Conservation (phyloP, 2,888 invertebrate genomes). For the Drosophila testacea region DNA sequence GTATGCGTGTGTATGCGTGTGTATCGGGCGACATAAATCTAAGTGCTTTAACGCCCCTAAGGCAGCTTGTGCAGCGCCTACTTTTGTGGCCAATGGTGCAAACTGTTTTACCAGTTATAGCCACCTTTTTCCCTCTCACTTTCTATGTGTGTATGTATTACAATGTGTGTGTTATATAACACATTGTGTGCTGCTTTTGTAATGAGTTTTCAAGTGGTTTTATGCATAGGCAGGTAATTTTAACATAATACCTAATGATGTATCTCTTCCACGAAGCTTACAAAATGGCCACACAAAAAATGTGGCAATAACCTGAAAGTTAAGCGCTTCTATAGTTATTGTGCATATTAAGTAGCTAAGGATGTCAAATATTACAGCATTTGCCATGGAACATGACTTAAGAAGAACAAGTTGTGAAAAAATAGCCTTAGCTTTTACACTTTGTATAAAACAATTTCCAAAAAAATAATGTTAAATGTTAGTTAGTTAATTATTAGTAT, state of each 20-base stretch:
- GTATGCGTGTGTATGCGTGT: conserved; percentile 30
- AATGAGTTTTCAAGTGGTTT: conserved; percentile 80
- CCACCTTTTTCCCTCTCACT: conserved; percentile 4
- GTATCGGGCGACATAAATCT: conserved; percentile 74
- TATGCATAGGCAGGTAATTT: conserved; percentile 79
- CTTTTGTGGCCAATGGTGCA: conserved; percentile 70
- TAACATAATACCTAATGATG: conserved; percentile 77
- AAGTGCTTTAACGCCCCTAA: conserved; percentile 77
- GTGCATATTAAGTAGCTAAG: conserved; percentile 8
- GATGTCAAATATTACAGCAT: conserved; percentile 3
- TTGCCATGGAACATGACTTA: neutral
- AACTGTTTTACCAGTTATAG: conserved; percentile 56
- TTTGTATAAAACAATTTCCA: too few species aligned
- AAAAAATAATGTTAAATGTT: too few species aligned
- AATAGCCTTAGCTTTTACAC: too few species aligned
- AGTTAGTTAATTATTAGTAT: too few species aligned
- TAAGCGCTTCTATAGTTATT: conserved; percentile 28
- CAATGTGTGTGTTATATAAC: conserved; percentile 31
- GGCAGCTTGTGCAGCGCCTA: conserved; percentile 71
- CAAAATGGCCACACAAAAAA: conserved; percentile 33
- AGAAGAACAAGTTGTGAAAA: neutral
- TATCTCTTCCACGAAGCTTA: conserved; percentile 58
- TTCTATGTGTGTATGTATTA: conserved; percentile 9
- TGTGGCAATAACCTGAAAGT: conserved; percentile 36
- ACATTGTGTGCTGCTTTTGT: conserved; percentile 58